Evolutionary conservation across 1,140 invertebrate genomes (phyloP), one percentile per base, ranked within the genome.

Genomic region (Conopomorpha cramerella): DNA sequence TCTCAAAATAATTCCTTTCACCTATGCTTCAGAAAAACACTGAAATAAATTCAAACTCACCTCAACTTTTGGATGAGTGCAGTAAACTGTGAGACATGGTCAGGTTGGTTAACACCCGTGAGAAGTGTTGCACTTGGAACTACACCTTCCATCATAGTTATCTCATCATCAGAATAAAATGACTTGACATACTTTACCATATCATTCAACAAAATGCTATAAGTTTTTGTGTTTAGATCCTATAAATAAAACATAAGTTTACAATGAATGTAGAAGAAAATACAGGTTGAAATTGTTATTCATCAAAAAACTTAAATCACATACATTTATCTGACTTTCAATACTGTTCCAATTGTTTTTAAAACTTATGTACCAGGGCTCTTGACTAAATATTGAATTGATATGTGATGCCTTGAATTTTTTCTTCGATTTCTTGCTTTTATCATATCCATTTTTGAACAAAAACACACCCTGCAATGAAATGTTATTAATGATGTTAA

Each of bases 81-180:
- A 30, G 71, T 57, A 53, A 90, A 89, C 49, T 89, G 82, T n/a
- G 82, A 80, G 2, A 76, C 65, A 66, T 91, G 88, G 78, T 92
- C 89, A 1, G 87, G 84, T 49, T 90, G 84, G 71, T 90, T 91
- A 0, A 88, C 81, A 29, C 87, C 85, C 36, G 71, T 78, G 12
- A 79, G 41, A 26, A 79, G 45, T 16, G 74, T 77, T 3, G 64
- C 65, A 50, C 67, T 67, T 2, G 77, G 74, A 34, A 79, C 71
- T n/a, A 74, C 50, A 11, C 55, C 62, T 30, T 65, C 54, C 15
- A 56, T 36, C 7, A 37, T 43, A 27, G 41, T 41, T 23, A 43
- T 29, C 16, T 61, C 45, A 45, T 43, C 37, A n/a, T 45, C 38
- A 18, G 43, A 31, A 38, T 59, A 45, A 38, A 48, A 54, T 18